These are phyloP conservation scores for Nothobranchius furzeri DNA, from an alignment of 2,113 vertebrate genomes.

Conservation along the genomic window DNA sequence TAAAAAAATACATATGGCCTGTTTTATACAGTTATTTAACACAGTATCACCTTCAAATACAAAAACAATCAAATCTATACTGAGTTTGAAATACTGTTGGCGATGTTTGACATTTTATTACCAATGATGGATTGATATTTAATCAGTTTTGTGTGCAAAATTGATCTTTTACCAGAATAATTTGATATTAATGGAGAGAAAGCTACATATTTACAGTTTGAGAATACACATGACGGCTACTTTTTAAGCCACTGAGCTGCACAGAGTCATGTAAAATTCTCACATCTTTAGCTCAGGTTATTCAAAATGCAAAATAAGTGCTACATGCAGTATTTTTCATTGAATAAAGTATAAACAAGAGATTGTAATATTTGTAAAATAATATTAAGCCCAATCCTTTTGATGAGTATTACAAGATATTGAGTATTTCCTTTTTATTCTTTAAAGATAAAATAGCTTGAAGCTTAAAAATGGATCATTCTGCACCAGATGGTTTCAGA, in stretches of 20 bases:
- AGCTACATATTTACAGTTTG: not conserved
- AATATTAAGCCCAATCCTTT: slow-evolving; percentile 5
- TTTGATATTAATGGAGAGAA: not conserved
- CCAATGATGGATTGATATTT: not conserved
- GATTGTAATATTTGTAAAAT: not conserved
- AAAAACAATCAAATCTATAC: too few species aligned
- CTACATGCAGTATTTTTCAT: not conserved
- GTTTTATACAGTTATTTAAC: too few species aligned
- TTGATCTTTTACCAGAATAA: not conserved
- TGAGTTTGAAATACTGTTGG: too few species aligned
- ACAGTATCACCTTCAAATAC: too few species aligned
- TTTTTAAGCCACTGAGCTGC: not conserved
- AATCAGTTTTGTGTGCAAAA: not conserved
- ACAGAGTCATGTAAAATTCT: not conserved
- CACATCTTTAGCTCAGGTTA: not conserved
- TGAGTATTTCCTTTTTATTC: not conserved
- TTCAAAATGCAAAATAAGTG: not conserved
- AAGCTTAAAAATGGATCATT: slow-evolving; percentile 22
- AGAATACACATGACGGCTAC: not conserved
- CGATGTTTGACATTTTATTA: too few species aligned
- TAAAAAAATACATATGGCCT: too few species aligned
- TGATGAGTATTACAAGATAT: not conserved
- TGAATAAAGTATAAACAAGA: not conserved
- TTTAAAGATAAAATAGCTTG: not conserved
- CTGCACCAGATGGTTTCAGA: slow-evolving; percentile 10